Percentiles rank a stretch among this genome's conserved stretches.
These are phyloP conservation scores for Saturnia pavonia DNA, from an alignment of 2,888 invertebrate species.

Conservation along the genomic window DNA sequence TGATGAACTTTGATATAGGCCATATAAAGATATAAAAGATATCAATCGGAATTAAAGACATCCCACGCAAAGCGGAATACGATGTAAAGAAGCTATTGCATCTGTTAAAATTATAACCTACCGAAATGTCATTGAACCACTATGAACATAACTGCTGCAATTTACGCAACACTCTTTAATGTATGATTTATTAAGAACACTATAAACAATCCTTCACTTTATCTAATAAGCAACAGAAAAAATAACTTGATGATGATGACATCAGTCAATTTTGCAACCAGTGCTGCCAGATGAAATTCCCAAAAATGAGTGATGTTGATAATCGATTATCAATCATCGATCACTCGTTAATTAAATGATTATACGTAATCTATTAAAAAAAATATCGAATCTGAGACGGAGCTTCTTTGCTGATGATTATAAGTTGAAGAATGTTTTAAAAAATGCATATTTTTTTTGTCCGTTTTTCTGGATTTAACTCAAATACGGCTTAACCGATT, in stretches of 20 bases:
- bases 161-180: slow-evolving; percentile 16
- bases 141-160: slow-evolving; percentile 30
- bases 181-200: slow-evolving; percentile 8
- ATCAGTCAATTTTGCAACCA: slow-evolving; percentile 44
- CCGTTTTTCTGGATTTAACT: too few species aligned
- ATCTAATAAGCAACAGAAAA: slow-evolving; percentile 26
- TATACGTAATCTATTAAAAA: too few species aligned
- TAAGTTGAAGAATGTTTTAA: too few species aligned
- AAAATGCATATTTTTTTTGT: too few species aligned
- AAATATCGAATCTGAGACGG: too few species aligned
- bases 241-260: slow-evolving; percentile 52
- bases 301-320: too few species aligned
- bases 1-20: not conserved
- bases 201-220: slow-evolving; percentile 21
- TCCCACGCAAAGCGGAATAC: slow-evolving; percentile 65
- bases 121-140: slow-evolving; percentile 52
- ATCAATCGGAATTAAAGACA: slow-evolving; percentile 36
- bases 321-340: too few species aligned
- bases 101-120: slow-evolving; percentile 46
- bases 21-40: slow-evolving; percentile 6
- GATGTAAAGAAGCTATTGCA: slow-evolving; percentile 40
- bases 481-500: too few species aligned
- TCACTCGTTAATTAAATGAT: too few species aligned
- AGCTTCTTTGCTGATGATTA: too few species aligned
- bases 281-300: not conserved